Conservation (phyloP, 2,797 vertebrate species). For the Epinephelus awoara region DNA sequence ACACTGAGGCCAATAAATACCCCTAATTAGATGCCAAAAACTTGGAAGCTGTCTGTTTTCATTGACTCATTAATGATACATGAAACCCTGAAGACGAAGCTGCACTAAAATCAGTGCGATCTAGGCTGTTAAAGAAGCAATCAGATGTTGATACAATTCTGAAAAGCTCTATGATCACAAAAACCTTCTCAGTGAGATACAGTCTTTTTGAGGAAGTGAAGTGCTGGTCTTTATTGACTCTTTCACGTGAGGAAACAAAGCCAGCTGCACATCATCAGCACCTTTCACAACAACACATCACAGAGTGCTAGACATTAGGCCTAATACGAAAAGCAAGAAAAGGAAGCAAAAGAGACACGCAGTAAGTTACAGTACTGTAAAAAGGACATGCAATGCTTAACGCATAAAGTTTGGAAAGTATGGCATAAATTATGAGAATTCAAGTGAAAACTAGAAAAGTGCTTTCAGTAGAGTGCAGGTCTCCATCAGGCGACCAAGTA, state of each 20-base stretch:
- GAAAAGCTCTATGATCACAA: conserved; percentile 19
- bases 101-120: conserved; percentile 32
- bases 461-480: no score
- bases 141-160: conserved; percentile 23
- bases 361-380: not conserved
- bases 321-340: not conserved
- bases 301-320: not conserved
- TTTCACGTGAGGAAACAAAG: conserved; percentile 1
- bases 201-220: conserved; percentile 9
- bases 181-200: conserved; percentile 19
- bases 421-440: not conserved
- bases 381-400: not conserved
- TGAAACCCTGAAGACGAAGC: conserved; percentile 38
- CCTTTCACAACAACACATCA: conserved; percentile 20
- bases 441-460: no score
- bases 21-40: conserved; percentile 38
- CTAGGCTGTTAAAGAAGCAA: conserved; percentile 28
- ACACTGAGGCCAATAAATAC: conserved; percentile 32
- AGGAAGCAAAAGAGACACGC: not conserved
- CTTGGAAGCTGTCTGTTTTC: conserved; percentile 25
- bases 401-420: not conserved
- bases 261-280: not conserved
- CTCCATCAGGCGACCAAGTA: no score
- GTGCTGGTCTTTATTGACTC: conserved; percentile 9
- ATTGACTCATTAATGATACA: conserved; percentile 50